phyloP scores from a whole-genome alignment of 2,888 invertebrate genomes.

The Dusona sp. region DNA sequence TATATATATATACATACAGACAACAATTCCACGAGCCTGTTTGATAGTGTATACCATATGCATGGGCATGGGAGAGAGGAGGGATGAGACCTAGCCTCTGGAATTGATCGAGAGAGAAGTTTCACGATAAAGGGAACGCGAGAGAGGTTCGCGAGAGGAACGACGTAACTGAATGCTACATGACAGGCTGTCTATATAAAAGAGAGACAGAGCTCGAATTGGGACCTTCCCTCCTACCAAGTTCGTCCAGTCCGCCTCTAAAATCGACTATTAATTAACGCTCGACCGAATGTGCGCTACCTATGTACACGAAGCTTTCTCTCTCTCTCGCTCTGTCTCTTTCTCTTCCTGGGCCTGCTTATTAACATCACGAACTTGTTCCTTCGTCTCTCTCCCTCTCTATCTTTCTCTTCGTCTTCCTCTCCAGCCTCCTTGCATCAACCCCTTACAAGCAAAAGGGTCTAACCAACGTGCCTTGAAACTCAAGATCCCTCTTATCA shows the following conservation, averaged over 20 bases:
- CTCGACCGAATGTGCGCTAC: conserved; percentile 53
- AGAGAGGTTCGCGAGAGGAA: conserved; percentile 21
- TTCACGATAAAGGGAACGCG: conserved; percentile 30
- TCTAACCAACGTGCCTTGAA: not conserved
- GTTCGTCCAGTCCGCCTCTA: conserved; percentile 43
- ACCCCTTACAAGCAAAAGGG: not conserved
- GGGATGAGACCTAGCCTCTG: conserved; percentile 4
- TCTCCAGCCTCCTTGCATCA: not conserved
- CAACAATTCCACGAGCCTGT: not conserved
- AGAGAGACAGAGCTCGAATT: conserved; percentile 4
- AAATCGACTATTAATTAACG: conserved; percentile 67
- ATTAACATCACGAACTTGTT: conserved; percentile 33
- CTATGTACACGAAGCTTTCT: conserved; percentile 28
- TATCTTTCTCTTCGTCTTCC: not conserved
- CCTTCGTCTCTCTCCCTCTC: not conserved
- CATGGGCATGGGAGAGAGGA: not conserved
- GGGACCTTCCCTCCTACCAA: conserved; percentile 40
- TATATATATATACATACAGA: conserved; percentile 50
- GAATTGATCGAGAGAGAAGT: conserved; percentile 27
- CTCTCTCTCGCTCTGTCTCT: conserved; percentile 48
- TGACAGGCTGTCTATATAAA: not conserved
- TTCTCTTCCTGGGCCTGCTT: conserved; percentile 47
- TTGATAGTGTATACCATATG: conserved; percentile 1
- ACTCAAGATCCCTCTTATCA: not conserved
- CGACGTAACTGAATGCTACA: conserved; percentile 43